phyloP scores from a whole-genome alignment of 2,888 invertebrate genomes.

The Drosophila putrida region DNA sequence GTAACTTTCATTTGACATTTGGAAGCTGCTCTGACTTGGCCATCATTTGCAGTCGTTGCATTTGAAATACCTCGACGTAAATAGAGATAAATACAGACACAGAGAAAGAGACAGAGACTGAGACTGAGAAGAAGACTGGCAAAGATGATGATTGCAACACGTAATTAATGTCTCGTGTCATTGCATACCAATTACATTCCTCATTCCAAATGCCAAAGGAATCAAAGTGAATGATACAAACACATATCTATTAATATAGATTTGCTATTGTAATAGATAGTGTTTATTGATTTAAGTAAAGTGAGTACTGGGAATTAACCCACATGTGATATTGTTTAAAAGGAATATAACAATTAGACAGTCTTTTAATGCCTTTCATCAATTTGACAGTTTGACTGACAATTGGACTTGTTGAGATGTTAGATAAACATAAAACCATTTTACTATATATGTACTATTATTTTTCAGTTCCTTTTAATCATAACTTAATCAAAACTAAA shows the following conservation, averaged over 20 bases:
- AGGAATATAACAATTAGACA: not conserved
- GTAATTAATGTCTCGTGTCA: constrained; percentile 68
- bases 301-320: not conserved
- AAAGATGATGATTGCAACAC: constrained; percentile 54
- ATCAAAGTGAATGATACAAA: not conserved
- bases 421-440: too few species aligned
- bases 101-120: not conserved
- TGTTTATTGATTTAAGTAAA: constrained; percentile 5
- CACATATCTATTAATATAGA: constrained; percentile 2
- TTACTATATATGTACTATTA: too few species aligned
- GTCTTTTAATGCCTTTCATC: not conserved
- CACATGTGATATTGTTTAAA: not conserved
- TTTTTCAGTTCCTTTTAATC: not conserved
- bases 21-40: constrained; percentile 35
- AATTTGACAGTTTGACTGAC: not conserved
- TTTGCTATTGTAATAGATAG: constrained; percentile 1
- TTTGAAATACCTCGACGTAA: constrained; percentile 36
- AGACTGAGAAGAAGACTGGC: constrained; percentile 2
- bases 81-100: not conserved
- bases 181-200: constrained; percentile 51
- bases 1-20: constrained; percentile 69
- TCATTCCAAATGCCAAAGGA: constrained; percentile 27
- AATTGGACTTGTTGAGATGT: not conserved
- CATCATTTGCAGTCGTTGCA: constrained; percentile 35
- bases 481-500: not conserved